Percentiles rank a stretch among this genome's conserved stretches.
phyloP scores from a whole-genome alignment of 2,113 vertebrate genomes.

The Paratilapia polleni region DNA sequence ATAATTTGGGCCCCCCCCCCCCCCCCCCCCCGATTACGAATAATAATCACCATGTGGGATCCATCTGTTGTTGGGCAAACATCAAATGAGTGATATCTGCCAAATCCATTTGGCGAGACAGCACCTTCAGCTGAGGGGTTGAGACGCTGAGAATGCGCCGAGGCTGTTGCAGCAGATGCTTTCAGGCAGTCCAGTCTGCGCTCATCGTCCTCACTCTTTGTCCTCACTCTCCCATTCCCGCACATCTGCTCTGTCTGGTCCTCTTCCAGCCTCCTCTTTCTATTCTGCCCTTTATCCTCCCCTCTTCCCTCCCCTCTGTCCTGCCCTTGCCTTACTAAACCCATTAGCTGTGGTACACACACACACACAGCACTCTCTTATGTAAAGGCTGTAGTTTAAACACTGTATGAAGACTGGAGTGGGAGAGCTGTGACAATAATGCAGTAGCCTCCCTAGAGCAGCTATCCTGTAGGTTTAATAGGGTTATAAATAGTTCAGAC shows the following conservation, averaged over 20 bases:
- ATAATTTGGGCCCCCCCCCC: too few species aligned
- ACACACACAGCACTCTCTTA: constrained; percentile 40
- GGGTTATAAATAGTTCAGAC: constrained; percentile 51
- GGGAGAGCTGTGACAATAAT: constrained; percentile 31
- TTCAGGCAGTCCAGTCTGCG: constrained; percentile 16
- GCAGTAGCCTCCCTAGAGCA: constrained; percentile 28
- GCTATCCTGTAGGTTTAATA: constrained; percentile 38
- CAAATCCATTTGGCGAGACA: constrained; percentile 62
- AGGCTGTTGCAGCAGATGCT: constrained; percentile 58
- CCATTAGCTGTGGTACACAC: constrained; percentile 60
- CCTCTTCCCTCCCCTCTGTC: constrained; percentile 34
- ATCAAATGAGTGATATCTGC: constrained; percentile 59
- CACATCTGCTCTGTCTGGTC: constrained; percentile 70
- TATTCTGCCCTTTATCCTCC: constrained; percentile 48
- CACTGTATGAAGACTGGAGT: constrained; percentile 28
- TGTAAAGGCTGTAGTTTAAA: constrained; percentile 59
- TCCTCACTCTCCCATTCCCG: constrained; percentile 39
- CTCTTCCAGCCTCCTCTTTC: constrained; percentile 42
- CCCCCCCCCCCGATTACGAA: constrained; percentile 14
- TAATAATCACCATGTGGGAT: constrained; percentile 59
- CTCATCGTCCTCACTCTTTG: constrained; percentile 13
- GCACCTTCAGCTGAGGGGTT: constrained; percentile 52
- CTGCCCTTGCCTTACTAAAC: constrained; percentile 55
- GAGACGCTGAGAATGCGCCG: constrained; percentile 36
- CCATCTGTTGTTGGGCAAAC: constrained; percentile 72